phyloP scores from a whole-genome alignment of 1,140 invertebrate genomes.

The Drosophila neocordata region DNA sequence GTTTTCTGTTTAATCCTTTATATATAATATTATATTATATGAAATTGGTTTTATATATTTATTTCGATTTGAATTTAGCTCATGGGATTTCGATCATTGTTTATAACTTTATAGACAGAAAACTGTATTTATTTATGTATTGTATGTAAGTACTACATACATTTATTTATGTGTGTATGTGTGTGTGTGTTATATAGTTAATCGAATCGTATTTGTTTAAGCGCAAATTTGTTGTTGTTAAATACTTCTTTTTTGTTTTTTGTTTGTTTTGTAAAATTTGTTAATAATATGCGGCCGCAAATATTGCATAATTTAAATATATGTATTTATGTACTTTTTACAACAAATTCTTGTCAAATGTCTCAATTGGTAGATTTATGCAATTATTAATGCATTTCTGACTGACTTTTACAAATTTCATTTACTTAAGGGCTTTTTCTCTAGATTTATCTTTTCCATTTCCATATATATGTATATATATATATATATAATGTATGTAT shows the following conservation, averaged over 20 bases:
- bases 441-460: slow-evolving; percentile 32
- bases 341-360: slow-evolving; percentile 22
- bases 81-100: slow-evolving; percentile 58
- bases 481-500: slow-evolving; percentile 53
- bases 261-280: slow-evolving; percentile 50
- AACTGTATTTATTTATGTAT: slow-evolving; percentile 61
- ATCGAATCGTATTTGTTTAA: slow-evolving; percentile 44
- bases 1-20: slow-evolving; percentile 61
- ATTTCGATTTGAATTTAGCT: slow-evolving; percentile 69
- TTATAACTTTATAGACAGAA: slow-evolving; percentile 63
- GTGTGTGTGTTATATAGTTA: slow-evolving; percentile 27
- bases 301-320: slow-evolving; percentile 21
- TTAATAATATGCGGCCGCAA: slow-evolving; percentile 24
- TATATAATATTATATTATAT: slow-evolving; percentile 52
- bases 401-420: slow-evolving; percentile 8
- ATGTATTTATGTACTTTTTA: slow-evolving; percentile 22
- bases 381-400: slow-evolving; percentile 9
- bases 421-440: slow-evolving; percentile 19
- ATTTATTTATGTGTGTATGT: slow-evolving; percentile 40
- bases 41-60: slow-evolving; percentile 40
- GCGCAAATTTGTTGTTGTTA: slow-evolving; percentile 43
- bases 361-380: background rate
- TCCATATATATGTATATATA: slow-evolving; percentile 45
- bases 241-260: slow-evolving; percentile 24
- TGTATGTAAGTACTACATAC: slow-evolving; percentile 54